Evolutionary conservation across 2,888 invertebrate species (phyloP).

Genomic region (Piscicola geometra): DNA sequence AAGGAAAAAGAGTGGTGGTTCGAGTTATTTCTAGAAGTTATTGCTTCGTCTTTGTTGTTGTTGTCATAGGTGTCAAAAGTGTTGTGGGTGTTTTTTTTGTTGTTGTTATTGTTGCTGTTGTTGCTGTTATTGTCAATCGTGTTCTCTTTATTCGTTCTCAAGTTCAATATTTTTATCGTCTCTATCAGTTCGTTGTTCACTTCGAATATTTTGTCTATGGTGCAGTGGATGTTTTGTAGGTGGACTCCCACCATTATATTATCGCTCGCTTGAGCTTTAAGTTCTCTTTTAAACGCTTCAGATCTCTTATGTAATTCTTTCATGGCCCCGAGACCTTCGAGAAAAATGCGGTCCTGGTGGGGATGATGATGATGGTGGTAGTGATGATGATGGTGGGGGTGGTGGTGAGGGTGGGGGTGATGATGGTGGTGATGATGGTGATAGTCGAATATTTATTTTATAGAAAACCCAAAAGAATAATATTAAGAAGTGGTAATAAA

Average conservation of each 20-base stretch:
- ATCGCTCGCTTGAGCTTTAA: background rate
- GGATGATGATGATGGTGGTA: background rate
- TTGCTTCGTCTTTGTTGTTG: too few species aligned
- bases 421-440: background rate
- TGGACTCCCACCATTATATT: background rate
- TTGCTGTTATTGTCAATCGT: too few species aligned
- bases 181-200: slow-evolving; percentile 18
- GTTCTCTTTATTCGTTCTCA: too few species aligned
- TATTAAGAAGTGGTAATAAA: background rate
- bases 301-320: slow-evolving; percentile 94
- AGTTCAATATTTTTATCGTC: background rate
- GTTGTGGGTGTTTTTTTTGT: too few species aligned
- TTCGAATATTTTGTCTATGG: slow-evolving; percentile 15
- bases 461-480: background rate
- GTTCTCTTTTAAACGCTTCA: slow-evolving; percentile 74
- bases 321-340: slow-evolving; percentile 97
- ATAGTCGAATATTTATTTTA: background rate
- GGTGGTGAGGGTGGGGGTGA: background rate
- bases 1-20: too few species aligned
- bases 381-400: background rate
- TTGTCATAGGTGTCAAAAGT: too few species aligned
- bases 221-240: background rate
- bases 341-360: slow-evolving; percentile 83
- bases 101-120: too few species aligned
- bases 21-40: too few species aligned